These are phyloP conservation scores for Hylaeus volcanicus DNA, from an alignment of 1,140 invertebrate species.

Conservation along the genomic window DNA sequence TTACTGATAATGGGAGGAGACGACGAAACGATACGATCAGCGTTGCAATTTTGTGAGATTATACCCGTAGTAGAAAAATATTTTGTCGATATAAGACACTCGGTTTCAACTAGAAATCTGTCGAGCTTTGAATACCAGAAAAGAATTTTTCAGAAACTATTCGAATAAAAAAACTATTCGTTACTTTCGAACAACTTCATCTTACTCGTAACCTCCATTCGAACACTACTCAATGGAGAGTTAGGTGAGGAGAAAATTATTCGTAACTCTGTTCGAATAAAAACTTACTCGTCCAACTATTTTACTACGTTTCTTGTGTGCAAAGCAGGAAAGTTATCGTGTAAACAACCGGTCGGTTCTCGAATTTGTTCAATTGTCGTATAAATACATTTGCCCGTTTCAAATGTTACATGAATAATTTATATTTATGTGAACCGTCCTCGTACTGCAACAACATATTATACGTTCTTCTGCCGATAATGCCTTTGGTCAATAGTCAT, in stretches of 20 bases:
- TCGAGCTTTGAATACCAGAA: too few relatives aligned
- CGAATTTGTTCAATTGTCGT: not conserved
- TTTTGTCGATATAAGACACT: not conserved
- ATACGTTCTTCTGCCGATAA: conserved; percentile 65
- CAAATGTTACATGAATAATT: not conserved
- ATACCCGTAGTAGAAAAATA: not conserved
- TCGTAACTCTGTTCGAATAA: too few relatives aligned
- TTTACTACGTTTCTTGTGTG: too few relatives aligned
- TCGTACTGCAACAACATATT: conserved; percentile 48
- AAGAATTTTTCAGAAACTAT: too few relatives aligned
- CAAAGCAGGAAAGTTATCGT: too few relatives aligned
- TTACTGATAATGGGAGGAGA: not conserved
- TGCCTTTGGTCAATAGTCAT: conserved; percentile 71
- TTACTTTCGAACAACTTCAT: too few relatives aligned
- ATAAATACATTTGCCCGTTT: not conserved
- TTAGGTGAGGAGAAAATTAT: too few relatives aligned
- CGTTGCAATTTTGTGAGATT: not conserved
- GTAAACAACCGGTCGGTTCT: not conserved
- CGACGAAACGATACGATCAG: not conserved
- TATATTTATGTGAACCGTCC: conserved; percentile 11
- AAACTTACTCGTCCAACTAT: too few relatives aligned
- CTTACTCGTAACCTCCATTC: too few relatives aligned
- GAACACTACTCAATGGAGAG: too few relatives aligned
- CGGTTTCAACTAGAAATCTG: too few relatives aligned
- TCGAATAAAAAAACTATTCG: too few relatives aligned